Conservation (phyloP, 2,113 vertebrate species). For the Tapirus terrestris region DNA sequence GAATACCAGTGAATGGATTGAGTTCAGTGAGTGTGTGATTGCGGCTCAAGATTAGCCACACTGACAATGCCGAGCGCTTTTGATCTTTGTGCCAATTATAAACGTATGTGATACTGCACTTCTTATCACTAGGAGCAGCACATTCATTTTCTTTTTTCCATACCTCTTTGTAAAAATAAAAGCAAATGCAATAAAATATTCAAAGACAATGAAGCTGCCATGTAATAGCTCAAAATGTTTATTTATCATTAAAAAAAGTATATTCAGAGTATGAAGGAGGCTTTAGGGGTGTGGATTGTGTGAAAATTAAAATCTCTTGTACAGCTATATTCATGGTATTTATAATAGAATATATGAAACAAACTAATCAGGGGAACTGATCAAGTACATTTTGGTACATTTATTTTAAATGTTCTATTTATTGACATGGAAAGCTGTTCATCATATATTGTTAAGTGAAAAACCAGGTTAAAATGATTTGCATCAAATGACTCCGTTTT, state of each 20-base stretch:
- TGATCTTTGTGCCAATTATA: conserved; percentile 33
- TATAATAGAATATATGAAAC: neutral
- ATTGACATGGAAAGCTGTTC: neutral
- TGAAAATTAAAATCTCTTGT: neutral
- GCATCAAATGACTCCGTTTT: neutral
- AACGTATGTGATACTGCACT: neutral
- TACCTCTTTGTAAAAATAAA: conserved; percentile 32
- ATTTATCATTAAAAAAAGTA: conserved; percentile 19
- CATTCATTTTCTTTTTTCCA: neutral
- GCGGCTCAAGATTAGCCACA: neutral
- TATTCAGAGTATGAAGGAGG: conserved; percentile 22
- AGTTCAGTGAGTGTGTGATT: neutral
- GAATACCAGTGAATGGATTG: neutral
- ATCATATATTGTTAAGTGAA: neutral
- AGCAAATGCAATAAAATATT: conserved; percentile 52
- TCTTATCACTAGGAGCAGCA: neutral
- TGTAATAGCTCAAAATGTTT: conserved; percentile 22
- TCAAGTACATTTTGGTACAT: neutral
- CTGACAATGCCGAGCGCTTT: neutral
- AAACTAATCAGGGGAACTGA: neutral
- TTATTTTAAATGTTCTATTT: neutral
- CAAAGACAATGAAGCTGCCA: conserved; percentile 32
- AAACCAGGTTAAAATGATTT: neutral
- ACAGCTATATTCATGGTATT: neutral
- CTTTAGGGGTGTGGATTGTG: neutral